Evolutionary conservation across 2,888 invertebrate species (phyloP), one percentile per base, ranked within the genome.

Genomic region (Drosophila prolongata): DNA sequence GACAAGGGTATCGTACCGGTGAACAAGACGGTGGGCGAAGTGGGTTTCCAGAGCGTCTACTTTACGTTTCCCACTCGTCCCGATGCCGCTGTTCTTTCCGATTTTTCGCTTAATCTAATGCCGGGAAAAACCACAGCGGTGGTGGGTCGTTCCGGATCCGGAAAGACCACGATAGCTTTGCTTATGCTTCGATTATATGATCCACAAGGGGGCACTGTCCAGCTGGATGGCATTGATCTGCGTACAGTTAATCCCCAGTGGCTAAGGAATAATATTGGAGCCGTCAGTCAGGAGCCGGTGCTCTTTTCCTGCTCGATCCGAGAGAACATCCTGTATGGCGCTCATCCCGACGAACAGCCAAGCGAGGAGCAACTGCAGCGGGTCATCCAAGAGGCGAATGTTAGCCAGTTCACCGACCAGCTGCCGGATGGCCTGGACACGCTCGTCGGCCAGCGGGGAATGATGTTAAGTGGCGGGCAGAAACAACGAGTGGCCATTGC

Each of bases 401-500:
- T 98, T 1, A 94, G 95, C 66, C 96, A 97, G 84, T 97, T 99
- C 90, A 95, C 96, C 1, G 91, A 92, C 57, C 93, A 93, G 79
- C 91, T 94, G 74, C 95, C 96, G 0, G 93, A 95, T 3, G 96
- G 96, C 1, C 95, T 97, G 84, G 94, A 96, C 65, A 96, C 99
- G 5, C 74, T 96, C 57, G 98, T 98, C 10, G 99, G 98, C 0
- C 98, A 98, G 90, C 93, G 97, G 57, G 98, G 98, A 2, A 93
- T 96, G 9, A 95, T 97, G 93, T 93, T 99, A 47, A 98, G 98
- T 87, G 98, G 98, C 37, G 98, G 98, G 0, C 98, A 98, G 92
- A 96, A 97, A 85, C 98, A 98, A 90, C 94, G 98, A 78, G 96
- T 98, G 30, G 98, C 98, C 34, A 98, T 98, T 84, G 98, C 98